Conservation (phyloP, 1,140 invertebrate species). For the Ceratina japonica region DNA sequence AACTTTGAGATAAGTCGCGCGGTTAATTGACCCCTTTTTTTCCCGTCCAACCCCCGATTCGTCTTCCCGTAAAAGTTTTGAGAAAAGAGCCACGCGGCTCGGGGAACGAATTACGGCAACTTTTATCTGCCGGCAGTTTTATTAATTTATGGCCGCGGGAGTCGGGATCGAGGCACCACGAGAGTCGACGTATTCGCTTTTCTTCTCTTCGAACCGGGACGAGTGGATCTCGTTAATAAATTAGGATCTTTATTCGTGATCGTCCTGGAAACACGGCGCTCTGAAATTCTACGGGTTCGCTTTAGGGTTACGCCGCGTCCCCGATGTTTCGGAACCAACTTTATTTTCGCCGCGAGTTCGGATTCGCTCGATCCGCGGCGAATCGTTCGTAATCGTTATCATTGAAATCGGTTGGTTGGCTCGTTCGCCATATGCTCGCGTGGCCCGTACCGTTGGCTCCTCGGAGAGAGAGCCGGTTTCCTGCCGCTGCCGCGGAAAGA, state of each 20-base stretch:
- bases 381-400: constrained; percentile 49
- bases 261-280: too few species aligned
- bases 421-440: constrained; percentile 53
- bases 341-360: too few species aligned
- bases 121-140: constrained; percentile 69
- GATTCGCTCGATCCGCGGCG: too few species aligned
- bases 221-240: neutral
- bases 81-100: constrained; percentile 17
- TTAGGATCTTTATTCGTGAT: neutral
- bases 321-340: too few species aligned
- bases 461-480: constrained; percentile 47
- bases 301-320: too few species aligned
- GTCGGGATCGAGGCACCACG: constrained; percentile 44
- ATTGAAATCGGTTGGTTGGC: constrained; percentile 44
- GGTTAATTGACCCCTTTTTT: neutral
- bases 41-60: neutral
- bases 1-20: neutral
- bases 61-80: neutral
- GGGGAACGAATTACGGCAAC: constrained; percentile 30
- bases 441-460: constrained; percentile 45
- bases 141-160: constrained; percentile 69
- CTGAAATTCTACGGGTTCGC: too few species aligned
- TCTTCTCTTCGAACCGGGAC: constrained; percentile 26
- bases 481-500: constrained; percentile 31
- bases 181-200: constrained; percentile 49